Base-by-base conservation (phyloP, 2,888 invertebrate species). In the Linyphia triangularis region DNA sequence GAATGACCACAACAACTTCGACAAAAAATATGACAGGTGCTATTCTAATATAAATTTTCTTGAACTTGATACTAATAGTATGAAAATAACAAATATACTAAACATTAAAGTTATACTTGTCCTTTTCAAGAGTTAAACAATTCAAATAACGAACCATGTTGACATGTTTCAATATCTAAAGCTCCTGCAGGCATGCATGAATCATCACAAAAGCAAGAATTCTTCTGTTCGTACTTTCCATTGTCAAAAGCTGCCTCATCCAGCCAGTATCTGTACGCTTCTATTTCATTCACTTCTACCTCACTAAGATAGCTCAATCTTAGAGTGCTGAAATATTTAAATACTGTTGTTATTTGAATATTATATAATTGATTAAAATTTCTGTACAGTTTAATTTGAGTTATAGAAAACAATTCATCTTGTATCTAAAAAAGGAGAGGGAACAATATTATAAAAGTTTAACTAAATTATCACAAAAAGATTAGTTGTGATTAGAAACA, bases 171-270 rank as follows among this genome's bases (percentile, higher is more conserved):
- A 19, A 90, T 82, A 78, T 91, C 88, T 7, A 90, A 77, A n/a
- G 89, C 88, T 73, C 91, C 91, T 59, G 89, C 65, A 7, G 90
- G 89, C 67, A 90, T 86, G 72, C 91, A 91, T 0, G 83, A 81
- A 40, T 90, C 81, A 37, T 61, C 30, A 37, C 89, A 89, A 30
- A 88, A 89, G 19, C 91, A 91, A 61, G 82, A 59, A 79, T 90
- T 90, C 10, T 86, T 82, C 9, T 72, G n/a, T 16, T 86, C 65
- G 30, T 88, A 70, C 82, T 89, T 81, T 13, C 89, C 95, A 91
- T 97, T 97, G 92, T 97, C 96, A 85, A 97, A 95, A 3, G 95
- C 94, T 0, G 94, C 94, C 30, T 94, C 93, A 84, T 95, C 95
- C 10, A 95, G 95, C 0, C 94, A 92, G 92, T 94, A 96, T 72